These are phyloP conservation scores for Miichthys miiuy DNA, from an alignment of 2,797 vertebrate species.

Conservation along the genomic window DNA sequence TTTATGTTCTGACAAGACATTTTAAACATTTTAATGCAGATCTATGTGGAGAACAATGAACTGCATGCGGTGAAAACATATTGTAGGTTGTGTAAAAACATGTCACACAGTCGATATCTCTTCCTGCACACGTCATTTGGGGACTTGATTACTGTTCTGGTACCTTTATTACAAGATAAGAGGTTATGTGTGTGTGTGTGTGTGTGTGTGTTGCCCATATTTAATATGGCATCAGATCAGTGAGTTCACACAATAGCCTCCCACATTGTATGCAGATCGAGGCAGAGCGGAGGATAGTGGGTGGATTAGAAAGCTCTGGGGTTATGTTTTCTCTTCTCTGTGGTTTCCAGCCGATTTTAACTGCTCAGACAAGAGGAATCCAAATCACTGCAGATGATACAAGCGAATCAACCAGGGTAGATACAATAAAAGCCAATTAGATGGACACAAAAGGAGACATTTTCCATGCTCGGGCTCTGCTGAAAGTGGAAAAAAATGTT, in stretches of 20 bases:
- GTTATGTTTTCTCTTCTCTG: slow-evolving; percentile 72
- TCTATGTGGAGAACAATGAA: slow-evolving; percentile 20
- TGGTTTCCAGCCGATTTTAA: slow-evolving; percentile 66
- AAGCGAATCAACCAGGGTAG: slow-evolving; percentile 36
- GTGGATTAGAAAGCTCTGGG: slow-evolving; percentile 80
- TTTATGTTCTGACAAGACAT: slow-evolving; percentile 31
- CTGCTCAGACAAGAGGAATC: slow-evolving; percentile 66
- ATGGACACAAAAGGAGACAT: slow-evolving; percentile 67
- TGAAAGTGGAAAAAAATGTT: slow-evolving; percentile 40
- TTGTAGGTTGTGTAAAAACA: slow-evolving; percentile 6
- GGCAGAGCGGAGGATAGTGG: slow-evolving; percentile 76
- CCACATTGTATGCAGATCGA: slow-evolving; percentile 82
- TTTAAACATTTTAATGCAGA: slow-evolving; percentile 42
- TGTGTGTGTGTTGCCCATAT: slow-evolving; percentile 43
- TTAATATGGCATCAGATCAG: slow-evolving; percentile 68
- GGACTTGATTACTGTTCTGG: slow-evolving; percentile 33
- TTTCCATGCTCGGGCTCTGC: slow-evolving; percentile 46
- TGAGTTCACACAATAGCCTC: slow-evolving; percentile 82
- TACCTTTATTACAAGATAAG: slow-evolving; percentile 42
- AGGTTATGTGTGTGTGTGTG: slow-evolving; percentile 22
- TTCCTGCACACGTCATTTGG: slow-evolving; percentile 18
- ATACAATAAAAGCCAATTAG: slow-evolving; percentile 76
- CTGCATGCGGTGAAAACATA: slow-evolving; percentile 20
- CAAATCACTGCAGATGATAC: slow-evolving; percentile 68
- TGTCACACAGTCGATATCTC: slow-evolving; percentile 1